Evolutionary conservation across 1,140 invertebrate species (phyloP).

Genomic region (Cyclargus thomasi): DNA sequence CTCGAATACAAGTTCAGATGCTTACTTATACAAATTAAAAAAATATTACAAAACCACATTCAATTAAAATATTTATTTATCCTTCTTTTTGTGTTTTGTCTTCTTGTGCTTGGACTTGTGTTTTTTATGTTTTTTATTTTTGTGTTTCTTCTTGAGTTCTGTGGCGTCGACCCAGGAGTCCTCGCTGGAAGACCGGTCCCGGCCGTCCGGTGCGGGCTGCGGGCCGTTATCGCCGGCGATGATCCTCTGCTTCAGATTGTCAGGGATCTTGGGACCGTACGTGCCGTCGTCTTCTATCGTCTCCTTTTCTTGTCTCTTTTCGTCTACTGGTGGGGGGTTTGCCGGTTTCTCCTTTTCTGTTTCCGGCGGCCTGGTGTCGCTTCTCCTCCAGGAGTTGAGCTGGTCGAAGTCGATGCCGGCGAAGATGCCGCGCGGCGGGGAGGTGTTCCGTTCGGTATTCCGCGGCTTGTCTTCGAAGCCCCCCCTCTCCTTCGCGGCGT

Average conservation of each 20-base stretch:
- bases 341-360: slow-evolving; percentile 20
- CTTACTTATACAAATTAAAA: neutral
- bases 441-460: slow-evolving; percentile 77
- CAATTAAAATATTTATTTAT: slow-evolving; percentile 32
- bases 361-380: slow-evolving; percentile 23
- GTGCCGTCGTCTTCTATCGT: slow-evolving; percentile 35
- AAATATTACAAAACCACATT: neutral
- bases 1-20: no score
- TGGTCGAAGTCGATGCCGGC: slow-evolving; percentile 82
- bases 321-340: slow-evolving; percentile 20
- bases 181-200: slow-evolving; percentile 44
- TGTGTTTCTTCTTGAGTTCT: slow-evolving; percentile 55
- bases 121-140: slow-evolving; percentile 65
- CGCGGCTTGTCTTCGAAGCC: slow-evolving; percentile 48
- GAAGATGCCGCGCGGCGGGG: slow-evolving; percentile 84
- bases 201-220: slow-evolving; percentile 36
- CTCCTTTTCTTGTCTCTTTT: slow-evolving; percentile 24
- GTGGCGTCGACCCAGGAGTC: slow-evolving; percentile 66
- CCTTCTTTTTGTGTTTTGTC: slow-evolving; percentile 58
- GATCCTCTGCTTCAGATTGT: slow-evolving; percentile 50
- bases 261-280: slow-evolving; percentile 78
- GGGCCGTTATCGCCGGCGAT: slow-evolving; percentile 31
- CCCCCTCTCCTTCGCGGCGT: slow-evolving; percentile 21
- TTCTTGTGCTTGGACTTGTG: slow-evolving; percentile 64
- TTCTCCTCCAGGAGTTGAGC: slow-evolving; percentile 70